Percentiles rank a stretch among this genome's conserved stretches.
These are phyloP conservation scores for Kryptolebias ocellatus DNA, from an alignment of 2,797 vertebrate genomes.

Conservation along the genomic window DNA sequence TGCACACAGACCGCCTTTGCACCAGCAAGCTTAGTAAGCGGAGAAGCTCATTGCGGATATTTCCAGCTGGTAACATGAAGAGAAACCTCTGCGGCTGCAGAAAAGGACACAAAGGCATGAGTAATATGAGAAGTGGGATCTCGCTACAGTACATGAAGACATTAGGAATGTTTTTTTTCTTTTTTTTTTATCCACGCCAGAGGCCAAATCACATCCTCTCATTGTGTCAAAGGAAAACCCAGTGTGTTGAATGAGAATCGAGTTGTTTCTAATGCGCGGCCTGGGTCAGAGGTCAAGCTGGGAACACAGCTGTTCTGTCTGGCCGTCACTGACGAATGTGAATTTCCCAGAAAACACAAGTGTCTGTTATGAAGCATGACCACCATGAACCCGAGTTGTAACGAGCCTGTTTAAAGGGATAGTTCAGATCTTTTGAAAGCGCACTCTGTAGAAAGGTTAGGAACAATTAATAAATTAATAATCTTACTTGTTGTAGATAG, in stretches of 20 bases:
- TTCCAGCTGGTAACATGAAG: conserved; percentile 76
- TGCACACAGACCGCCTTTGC: conserved; percentile 72
- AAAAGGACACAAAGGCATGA: conserved; percentile 73
- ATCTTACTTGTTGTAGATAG: no score
- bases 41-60: conserved; percentile 73
- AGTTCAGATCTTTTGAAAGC: no score
- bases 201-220: conserved; percentile 58
- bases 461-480: no score
- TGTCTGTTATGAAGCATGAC: conserved; percentile 23
- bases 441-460: no score
- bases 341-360: conserved; percentile 33
- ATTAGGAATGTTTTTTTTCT: conserved; percentile 62
- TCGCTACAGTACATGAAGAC: conserved; percentile 59
- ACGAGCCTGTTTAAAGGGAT: conserved; percentile 25
- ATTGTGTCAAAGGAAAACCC: conserved; percentile 63
- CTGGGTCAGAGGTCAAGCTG: conserved; percentile 52
- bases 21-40: conserved; percentile 65
- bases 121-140: conserved; percentile 73
- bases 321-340: conserved; percentile 29
- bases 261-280: conserved; percentile 34
- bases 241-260: conserved; percentile 51
- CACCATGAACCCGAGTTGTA: conserved; percentile 24
- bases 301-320: conserved; percentile 58
- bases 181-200: conserved; percentile 52
- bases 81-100: conserved; percentile 71